Conservation (phyloP, 1,140 invertebrate genomes). For the Bombus terrestris region DNA sequence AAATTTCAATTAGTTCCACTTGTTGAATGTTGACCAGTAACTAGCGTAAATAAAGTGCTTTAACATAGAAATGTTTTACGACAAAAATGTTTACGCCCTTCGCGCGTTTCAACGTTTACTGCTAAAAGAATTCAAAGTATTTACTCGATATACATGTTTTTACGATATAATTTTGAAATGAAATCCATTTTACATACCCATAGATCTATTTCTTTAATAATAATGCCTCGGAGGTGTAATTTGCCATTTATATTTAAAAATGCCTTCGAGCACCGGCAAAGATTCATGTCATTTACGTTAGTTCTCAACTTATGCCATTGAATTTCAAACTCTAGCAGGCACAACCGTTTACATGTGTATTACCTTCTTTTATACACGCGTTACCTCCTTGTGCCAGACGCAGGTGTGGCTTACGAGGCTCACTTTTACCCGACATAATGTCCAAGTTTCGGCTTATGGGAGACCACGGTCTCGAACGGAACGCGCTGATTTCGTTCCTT, state of each 20-base stretch:
- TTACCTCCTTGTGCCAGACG: conserved; percentile 60
- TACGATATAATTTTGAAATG: not conserved
- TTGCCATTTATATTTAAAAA: not conserved
- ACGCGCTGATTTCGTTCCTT: conserved; percentile 44
- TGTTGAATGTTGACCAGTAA: too few species aligned
- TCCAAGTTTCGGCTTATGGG: conserved; percentile 41
- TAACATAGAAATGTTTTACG: not conserved
- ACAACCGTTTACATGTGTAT: conserved; percentile 66
- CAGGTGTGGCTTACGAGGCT: conserved; percentile 65
- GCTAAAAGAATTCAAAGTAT: not conserved
- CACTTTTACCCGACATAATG: conserved; percentile 21
- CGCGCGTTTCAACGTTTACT: too few species aligned
- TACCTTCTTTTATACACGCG: conserved; percentile 69
- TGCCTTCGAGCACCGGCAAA: conserved; percentile 16
- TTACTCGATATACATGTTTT: not conserved
- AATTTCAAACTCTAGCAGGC: conserved; percentile 14
- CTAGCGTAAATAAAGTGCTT: not conserved
- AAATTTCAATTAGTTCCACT: not conserved
- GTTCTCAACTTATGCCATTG: conserved; percentile 53
- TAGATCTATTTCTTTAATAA: not conserved
- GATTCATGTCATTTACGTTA: conserved; percentile 28
- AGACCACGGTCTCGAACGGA: conserved; percentile 31
- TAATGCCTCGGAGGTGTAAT: not conserved
- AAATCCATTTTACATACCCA: not conserved
- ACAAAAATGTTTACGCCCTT: not conserved